These are phyloP conservation scores for Ictidomys tridecemlineatus DNA, from an alignment of 2,113 vertebrate species.

Conservation along the genomic window DNA sequence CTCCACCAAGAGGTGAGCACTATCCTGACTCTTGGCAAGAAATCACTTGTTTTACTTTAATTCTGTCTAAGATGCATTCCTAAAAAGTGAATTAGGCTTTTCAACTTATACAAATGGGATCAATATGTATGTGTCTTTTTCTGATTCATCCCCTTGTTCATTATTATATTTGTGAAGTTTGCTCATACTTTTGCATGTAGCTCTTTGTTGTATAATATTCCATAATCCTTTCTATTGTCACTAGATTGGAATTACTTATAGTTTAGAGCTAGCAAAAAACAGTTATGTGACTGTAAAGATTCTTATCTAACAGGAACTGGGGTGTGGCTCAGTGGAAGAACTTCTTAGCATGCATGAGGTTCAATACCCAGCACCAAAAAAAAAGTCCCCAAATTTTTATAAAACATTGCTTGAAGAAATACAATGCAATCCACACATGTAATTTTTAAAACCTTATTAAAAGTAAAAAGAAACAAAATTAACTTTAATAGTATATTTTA, in stretches of 20 bases:
- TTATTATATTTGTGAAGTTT: slow-evolving; percentile 29
- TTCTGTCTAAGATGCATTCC: neutral
- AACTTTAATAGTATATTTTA: slow-evolving; percentile 44
- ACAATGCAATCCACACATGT: neutral
- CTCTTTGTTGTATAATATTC: neutral
- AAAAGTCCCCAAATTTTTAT: neutral
- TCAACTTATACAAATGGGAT: neutral
- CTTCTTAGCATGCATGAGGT: neutral
- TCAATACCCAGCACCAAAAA: neutral
- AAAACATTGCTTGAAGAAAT: neutral
- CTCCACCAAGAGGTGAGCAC: neutral
- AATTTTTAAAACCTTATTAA: neutral
- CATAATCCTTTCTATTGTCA: neutral
- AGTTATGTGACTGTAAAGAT: slow-evolving; percentile 1
- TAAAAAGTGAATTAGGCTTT: slow-evolving; percentile 34
- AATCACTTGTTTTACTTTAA: slow-evolving; percentile 31
- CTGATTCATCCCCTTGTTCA: neutral
- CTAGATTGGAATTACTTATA: slow-evolving; percentile 14
- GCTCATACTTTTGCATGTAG: neutral
- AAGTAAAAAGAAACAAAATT: slow-evolving; percentile 45
- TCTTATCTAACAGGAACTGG: neutral
- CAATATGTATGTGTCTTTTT: neutral
- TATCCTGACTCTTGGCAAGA: neutral
- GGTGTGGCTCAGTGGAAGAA: neutral
- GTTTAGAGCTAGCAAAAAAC: neutral